Conservation (phyloP, 2,888 invertebrate genomes). For the Aleiodes alternator region DNA sequence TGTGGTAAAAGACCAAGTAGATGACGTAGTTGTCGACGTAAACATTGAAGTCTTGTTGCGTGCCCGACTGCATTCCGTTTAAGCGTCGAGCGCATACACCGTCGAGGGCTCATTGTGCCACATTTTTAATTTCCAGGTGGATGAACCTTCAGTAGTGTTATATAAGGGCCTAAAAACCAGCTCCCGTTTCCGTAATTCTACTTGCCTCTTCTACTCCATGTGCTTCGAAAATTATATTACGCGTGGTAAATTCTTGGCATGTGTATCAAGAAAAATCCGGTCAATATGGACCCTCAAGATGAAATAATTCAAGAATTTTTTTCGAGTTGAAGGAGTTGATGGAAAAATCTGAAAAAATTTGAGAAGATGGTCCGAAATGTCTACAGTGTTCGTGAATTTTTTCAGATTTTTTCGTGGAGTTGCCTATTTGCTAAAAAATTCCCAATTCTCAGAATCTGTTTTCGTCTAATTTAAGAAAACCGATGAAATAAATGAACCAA, state of each 20-base stretch:
- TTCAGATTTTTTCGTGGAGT: background rate
- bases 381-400: too few species aligned
- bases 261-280: background rate
- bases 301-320: too few species aligned
- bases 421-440: constrained; percentile 12
- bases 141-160: constrained; percentile 65
- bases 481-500: background rate
- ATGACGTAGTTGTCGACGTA: constrained; percentile 22
- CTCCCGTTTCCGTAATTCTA: constrained; percentile 44
- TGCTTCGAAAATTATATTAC: constrained; percentile 64
- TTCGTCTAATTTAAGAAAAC: constrained; percentile 2
- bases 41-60: constrained; percentile 14
- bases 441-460: constrained; percentile 10
- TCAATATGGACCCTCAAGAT: too few species aligned
- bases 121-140: constrained; percentile 68
- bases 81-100: constrained; percentile 42
- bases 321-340: too few species aligned
- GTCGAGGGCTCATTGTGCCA: constrained; percentile 52
- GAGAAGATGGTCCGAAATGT: too few species aligned
- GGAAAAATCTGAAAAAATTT: too few species aligned
- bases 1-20: constrained; percentile 14
- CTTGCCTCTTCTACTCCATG: constrained; percentile 22
- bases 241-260: constrained; percentile 61
- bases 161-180: constrained; percentile 47
- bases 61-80: constrained; percentile 19